Evolutionary conservation across 2,113 vertebrate genomes (phyloP), one percentile per base, ranked within the genome.

Genomic region (Tor tambroides): DNA sequence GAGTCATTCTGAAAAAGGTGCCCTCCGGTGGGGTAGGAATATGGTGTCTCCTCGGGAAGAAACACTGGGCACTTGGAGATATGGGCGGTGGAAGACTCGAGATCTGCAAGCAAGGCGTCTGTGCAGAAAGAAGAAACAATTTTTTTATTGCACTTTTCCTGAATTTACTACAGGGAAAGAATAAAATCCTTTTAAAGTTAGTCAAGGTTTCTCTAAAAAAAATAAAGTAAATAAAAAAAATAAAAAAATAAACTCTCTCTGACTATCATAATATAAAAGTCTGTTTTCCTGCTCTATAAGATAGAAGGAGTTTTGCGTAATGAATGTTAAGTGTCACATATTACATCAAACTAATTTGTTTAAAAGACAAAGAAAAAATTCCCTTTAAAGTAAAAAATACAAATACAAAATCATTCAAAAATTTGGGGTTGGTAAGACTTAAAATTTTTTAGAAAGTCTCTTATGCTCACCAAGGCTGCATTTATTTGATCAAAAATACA

Each of bases 81-180:
- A 87, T 99, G 97, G 0, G 97, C 98, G 21, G 98, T 99, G 80
- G 98, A 98, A 0, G 98, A 99, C 93, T 99, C 98, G 93, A 99
- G 94, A 93, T 99, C 98, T 1, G 98, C 98, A 88, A 99, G 92
- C 86, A 99, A 93, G 1, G 98, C 98, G 35, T 99, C 98, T 99
- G 93, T n/a, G 1, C 59, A 86, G 81, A 74, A 26, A 80, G 30
- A 19, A 38, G 1, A 74, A 32, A n/a, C 35, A 6, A n/a, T n/a
- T n/a, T n/a, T n/a, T n/a, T n/a, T n/a, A n/a, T n/a, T n/a, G n/a
- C n/a, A n/a, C n/a, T n/a, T n/a, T n/a, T n/a, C n/a, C n/a, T n/a
- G n/a, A n/a, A n/a, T n/a, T n/a, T n/a, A n/a, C n/a, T n/a, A n/a
- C n/a, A n/a, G n/a, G n/a, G n/a, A n/a, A n/a, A n/a, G n/a, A n/a